Evolutionary conservation across 30 jellyfish, hydroid and myxozoan genomes (phyloP).

Genomic region (Hydractinia symbiolongicarpus): DNA sequence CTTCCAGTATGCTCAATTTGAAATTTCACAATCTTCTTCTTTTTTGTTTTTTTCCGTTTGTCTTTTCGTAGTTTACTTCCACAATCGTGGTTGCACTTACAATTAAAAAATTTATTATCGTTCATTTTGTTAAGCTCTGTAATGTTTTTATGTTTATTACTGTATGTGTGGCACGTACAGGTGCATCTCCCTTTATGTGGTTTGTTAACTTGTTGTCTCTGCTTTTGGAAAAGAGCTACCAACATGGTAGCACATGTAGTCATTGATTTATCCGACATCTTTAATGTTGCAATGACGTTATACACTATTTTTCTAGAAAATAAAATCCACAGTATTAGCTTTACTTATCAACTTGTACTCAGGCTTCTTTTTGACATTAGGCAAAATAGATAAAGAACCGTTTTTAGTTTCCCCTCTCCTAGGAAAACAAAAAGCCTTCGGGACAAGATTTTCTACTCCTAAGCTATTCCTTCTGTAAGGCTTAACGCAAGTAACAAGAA

Average conservation of each 20-base stretch:
- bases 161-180: constrained; percentile 33
- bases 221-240: constrained; percentile 20
- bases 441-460: too few species aligned
- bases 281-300: background rate
- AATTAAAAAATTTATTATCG: constrained; percentile 30
- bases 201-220: background rate
- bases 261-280: constrained; percentile 16
- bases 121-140: constrained; percentile 26
- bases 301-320: background rate
- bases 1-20: constrained; percentile 33
- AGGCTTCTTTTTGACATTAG: too few species aligned
- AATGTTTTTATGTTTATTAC: constrained; percentile 6
- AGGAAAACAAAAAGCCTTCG: too few species aligned
- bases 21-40: constrained; percentile 11
- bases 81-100: constrained; percentile 32
- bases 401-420: too few species aligned
- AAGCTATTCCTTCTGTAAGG: too few species aligned
- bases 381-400: too few species aligned
- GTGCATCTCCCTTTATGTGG: constrained; percentile 19
- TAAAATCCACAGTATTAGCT: background rate
- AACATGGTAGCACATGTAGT: constrained; percentile 29
- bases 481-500: too few species aligned
- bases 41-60: background rate
- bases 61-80: background rate
- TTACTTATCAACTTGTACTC: too few species aligned